Percentiles rank a stretch among this genome's conserved stretches.
phyloP scores from a whole-genome alignment of 2,888 invertebrate species.

The Loripinus fragilis region DNA sequence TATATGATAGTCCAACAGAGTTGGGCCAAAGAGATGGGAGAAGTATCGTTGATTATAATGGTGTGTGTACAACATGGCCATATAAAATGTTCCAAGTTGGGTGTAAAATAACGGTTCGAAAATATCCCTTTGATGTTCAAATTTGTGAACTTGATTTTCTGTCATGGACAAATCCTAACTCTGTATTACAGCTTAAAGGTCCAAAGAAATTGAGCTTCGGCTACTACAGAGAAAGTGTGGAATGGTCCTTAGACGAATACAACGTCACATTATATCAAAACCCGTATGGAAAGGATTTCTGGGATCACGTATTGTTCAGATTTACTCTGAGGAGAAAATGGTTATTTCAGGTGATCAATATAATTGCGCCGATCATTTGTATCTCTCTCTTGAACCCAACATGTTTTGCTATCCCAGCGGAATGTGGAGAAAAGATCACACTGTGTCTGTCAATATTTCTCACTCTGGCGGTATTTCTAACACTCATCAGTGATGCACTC shows the following conservation, averaged over 20 bases:
- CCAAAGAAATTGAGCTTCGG: not conserved
- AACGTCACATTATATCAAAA: not conserved
- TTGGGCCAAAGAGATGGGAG: conserved; percentile 49
- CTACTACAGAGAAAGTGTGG: conserved; percentile 24
- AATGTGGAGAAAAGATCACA: conserved; percentile 61
- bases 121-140: conserved; percentile 64
- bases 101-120: conserved; percentile 41
- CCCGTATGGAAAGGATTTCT: conserved; percentile 20
- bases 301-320: conserved; percentile 32
- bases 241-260: conserved; percentile 33
- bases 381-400: conserved; percentile 55
- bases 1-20: conserved; percentile 51
- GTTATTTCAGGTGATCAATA: conserved; percentile 55
- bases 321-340: conserved; percentile 48
- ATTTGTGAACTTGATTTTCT: conserved; percentile 58
- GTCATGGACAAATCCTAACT: conserved; percentile 47
- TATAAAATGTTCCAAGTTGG: conserved; percentile 44
- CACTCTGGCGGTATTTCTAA: conserved; percentile 63
- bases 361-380: conserved; percentile 55
- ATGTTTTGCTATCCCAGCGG: conserved; percentile 58
- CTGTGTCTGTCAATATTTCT: conserved; percentile 62
- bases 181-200: conserved; percentile 31
- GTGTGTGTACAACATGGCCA: conserved; percentile 52
- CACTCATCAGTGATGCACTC: conserved; percentile 54
- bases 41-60: conserved; percentile 40